Evolutionary conservation across 1,140 invertebrate genomes (phyloP).

Genomic region (Mizuhopecten yessoensis): DNA sequence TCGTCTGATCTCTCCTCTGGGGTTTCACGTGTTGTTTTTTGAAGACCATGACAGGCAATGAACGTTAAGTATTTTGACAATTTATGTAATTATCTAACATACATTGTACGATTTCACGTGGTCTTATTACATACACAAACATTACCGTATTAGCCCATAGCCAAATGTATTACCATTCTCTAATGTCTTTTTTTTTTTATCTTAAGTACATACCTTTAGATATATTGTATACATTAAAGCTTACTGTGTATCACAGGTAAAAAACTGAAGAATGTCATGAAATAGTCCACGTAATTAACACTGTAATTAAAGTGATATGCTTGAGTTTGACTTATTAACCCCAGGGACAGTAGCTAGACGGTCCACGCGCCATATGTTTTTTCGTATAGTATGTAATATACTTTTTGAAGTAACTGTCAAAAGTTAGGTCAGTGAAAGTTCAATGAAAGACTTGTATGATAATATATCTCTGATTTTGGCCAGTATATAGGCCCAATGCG

Average conservation of each 20-base stretch:
- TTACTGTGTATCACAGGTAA: too few relatives aligned
- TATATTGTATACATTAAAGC: too few relatives aligned
- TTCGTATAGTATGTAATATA: too few relatives aligned
- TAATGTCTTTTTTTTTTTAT: not conserved
- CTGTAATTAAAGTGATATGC: not conserved
- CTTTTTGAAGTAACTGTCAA: too few relatives aligned
- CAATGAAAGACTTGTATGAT: too few relatives aligned
- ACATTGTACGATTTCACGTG: not conserved
- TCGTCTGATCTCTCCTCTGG: not conserved
- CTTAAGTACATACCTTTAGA: not conserved
- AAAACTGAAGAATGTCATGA: not conserved
- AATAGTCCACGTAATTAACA: not conserved
- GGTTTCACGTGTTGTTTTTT: not conserved
- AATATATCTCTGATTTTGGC: too few relatives aligned
- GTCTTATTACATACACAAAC: not conserved
- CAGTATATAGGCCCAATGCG: too few relatives aligned
- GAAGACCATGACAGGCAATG: not conserved
- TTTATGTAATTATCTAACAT: conserved; percentile 13
- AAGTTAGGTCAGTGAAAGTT: too few relatives aligned
- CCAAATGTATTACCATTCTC: not conserved
- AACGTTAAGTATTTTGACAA: not conserved
- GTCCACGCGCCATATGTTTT: too few relatives aligned
- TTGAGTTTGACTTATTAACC: too few relatives aligned
- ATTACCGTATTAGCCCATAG: conserved; percentile 14
- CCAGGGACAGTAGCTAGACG: too few relatives aligned